Percentiles rank a stretch among this genome's conserved stretches.
phyloP scores from a whole-genome alignment of 2,113 vertebrate genomes.

The Chionomys nivalis region DNA sequence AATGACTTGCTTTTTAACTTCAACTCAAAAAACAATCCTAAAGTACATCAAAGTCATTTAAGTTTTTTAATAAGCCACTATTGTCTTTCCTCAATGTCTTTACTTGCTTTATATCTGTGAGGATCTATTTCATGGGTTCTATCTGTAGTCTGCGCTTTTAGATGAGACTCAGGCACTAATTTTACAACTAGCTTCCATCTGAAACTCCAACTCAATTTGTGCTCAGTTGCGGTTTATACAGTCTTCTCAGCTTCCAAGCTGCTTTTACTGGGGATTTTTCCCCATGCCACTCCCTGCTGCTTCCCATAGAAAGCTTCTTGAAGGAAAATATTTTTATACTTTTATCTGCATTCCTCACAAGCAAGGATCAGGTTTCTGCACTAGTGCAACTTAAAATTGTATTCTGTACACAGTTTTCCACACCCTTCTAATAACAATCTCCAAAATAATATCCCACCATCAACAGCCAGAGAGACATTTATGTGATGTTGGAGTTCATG shows the following conservation, averaged over 20 bases:
- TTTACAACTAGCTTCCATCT: neutral
- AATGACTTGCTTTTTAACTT: neutral
- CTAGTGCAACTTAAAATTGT: neutral
- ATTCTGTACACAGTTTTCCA: neutral
- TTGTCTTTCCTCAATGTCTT: neutral
- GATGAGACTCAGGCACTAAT: neutral
- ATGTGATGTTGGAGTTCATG: neutral
- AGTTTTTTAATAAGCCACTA: neutral
- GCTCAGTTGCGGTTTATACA: neutral
- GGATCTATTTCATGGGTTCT: neutral
- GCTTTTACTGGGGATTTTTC: neutral
- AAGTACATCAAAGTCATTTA: neutral
- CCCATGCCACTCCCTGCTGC: neutral
- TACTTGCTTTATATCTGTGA: neutral
- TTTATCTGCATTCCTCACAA: neutral
- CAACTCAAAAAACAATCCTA: neutral
- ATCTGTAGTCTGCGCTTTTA: neutral
- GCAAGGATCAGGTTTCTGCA: neutral
- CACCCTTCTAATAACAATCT: neutral
- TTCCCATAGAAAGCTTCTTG: neutral
- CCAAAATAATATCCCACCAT: neutral
- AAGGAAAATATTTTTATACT: neutral
- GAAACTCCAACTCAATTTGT: neutral
- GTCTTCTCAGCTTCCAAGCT: neutral
- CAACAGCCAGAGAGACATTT: neutral